Percentiles rank a stretch among this genome's conserved stretches.
phyloP scores from a whole-genome alignment of 2,888 invertebrate genomes.

The Micropterix aruncella region DNA sequence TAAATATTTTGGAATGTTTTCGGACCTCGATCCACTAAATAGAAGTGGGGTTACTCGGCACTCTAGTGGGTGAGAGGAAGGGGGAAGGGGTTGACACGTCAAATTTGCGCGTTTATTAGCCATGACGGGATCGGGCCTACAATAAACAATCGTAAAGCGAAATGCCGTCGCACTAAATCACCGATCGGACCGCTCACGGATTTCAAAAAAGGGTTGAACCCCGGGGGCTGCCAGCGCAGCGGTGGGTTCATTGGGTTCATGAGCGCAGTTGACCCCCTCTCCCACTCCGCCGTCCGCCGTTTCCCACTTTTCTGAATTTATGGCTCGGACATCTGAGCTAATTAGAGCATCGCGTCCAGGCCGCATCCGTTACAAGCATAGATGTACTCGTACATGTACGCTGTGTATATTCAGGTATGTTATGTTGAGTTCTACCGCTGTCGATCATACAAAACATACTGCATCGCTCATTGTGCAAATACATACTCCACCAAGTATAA shows the following conservation, averaged over 20 bases:
- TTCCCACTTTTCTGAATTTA: no score
- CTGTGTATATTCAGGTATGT: no score
- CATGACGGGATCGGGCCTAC: neutral
- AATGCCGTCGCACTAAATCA: neutral
- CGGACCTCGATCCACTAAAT: neutral
- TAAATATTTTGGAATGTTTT: no score
- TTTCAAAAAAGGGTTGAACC: neutral
- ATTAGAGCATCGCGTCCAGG: constrained; percentile 17
- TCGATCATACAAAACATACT: no score
- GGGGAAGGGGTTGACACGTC: no score
- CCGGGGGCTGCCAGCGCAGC: neutral
- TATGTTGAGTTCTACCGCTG: no score
- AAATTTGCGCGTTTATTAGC: neutral
- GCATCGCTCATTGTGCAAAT: no score
- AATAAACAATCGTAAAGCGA: neutral
- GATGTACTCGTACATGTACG: constrained; percentile 1
- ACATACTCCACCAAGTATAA: no score
- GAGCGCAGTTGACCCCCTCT: no score
- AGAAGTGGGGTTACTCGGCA: constrained; percentile 1
- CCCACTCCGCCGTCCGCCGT: no score
- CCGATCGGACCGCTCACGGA: neutral
- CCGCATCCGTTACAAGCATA: constrained; percentile 1
- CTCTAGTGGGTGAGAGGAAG: no score
- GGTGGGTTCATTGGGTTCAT: no score
- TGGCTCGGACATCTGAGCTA: constrained; percentile 20